Conservation (phyloP, 2,113 vertebrate genomes). For the Rhynchopsitta pachyrhyncha region DNA sequence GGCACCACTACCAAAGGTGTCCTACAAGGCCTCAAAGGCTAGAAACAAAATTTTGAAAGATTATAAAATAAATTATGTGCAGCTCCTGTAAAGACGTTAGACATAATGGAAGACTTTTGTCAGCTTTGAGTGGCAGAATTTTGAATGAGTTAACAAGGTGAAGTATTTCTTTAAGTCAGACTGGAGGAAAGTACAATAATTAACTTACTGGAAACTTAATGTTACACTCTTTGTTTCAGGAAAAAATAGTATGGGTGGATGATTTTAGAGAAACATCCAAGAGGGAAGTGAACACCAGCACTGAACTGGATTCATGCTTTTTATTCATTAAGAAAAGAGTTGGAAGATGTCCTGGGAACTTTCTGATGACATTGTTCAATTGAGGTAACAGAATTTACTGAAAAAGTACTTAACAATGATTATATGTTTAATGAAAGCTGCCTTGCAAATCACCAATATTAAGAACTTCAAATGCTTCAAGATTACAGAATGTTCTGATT, state of each 20-base stretch:
- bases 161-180: background rate
- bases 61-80: background rate
- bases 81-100: background rate
- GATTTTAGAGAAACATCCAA: background rate
- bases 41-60: background rate
- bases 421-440: background rate
- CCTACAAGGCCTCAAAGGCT: background rate
- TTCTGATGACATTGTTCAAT: background rate
- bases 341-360: background rate
- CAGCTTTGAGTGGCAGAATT: background rate
- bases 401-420: background rate
- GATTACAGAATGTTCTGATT: background rate
- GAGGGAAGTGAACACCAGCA: background rate
- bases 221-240: background rate
- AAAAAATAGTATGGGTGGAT: background rate
- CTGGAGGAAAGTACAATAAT: background rate
- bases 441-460: background rate
- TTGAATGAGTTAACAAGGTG: background rate
- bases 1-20: background rate
- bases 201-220: background rate
- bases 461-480: background rate
- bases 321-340: background rate
- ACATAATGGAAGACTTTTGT: background rate
- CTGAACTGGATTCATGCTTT: accelerated
- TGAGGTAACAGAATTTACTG: background rate